phyloP scores from a whole-genome alignment of 2,797 vertebrate genomes.

The Sebastes wilsoni region DNA sequence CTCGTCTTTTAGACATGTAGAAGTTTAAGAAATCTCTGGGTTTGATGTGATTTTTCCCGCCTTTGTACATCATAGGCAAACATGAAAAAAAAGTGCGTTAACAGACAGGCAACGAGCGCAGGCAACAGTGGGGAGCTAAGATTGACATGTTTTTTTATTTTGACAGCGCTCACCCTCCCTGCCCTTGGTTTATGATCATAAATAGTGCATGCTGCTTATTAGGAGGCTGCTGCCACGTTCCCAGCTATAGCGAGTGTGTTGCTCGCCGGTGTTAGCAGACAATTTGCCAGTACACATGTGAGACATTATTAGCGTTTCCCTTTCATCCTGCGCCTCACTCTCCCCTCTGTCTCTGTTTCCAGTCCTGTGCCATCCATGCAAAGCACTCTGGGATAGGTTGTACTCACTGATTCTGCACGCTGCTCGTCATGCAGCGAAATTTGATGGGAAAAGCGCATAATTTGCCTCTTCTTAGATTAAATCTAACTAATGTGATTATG shows the following conservation, averaged over 20 bases:
- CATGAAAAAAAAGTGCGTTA: conserved; percentile 69
- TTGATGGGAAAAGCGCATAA: conserved; percentile 76
- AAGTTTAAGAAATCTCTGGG: conserved; percentile 71
- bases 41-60: conserved; percentile 79
- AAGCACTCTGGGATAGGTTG: conserved; percentile 69
- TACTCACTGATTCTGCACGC: conserved; percentile 58
- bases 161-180: conserved; percentile 75
- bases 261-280: conserved; percentile 71
- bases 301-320: conserved; percentile 79
- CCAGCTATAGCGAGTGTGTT: conserved; percentile 57
- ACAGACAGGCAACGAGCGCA: conserved; percentile 70
- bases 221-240: conserved; percentile 67
- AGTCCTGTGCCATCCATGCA: conserved; percentile 68
- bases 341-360: conserved; percentile 45
- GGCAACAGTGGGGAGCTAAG: conserved; percentile 73
- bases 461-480: conserved; percentile 76
- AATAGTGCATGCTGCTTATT: conserved; percentile 85
- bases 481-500: conserved; percentile 80
- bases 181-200: conserved; percentile 81
- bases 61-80: conserved; percentile 83
- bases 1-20: conserved; percentile 59
- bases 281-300: conserved; percentile 81
- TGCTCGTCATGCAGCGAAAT: conserved; percentile 72
- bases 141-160: conserved; percentile 84
- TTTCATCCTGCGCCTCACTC: conserved; percentile 70